Evolutionary conservation across 1,140 invertebrate species (phyloP), one percentile per base, ranked within the genome.

Genomic region (Hyles vespertilio): DNA sequence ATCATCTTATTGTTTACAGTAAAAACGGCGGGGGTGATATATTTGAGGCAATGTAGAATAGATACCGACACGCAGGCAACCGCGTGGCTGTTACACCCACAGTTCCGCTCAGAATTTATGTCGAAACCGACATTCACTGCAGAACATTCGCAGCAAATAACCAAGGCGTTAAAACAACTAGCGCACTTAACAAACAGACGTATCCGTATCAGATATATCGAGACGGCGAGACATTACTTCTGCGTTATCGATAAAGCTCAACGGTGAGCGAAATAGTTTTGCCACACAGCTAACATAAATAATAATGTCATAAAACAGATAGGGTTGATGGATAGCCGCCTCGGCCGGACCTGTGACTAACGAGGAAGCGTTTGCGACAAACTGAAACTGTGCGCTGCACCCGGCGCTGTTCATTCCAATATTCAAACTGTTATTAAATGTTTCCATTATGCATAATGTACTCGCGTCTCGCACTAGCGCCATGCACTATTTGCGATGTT

Each of bases 161-260:
- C 73, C 78, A 72, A 80, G 82, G 83, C 79, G 83, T 88, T 88
- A 86, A 84, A 84, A 84, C 81, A 82, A 80, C 82, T 77, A 78
- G 85, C 76, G 77, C 81, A 88, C 83, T 88, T 85, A 84, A 85
- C 84, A 85, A 87, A 85, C 85, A 84, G 81, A 88, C 82, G 73
- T 88, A 86, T 84, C 81, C 76, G 77, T 85, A 85, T 86, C 83
- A 83, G 85, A 85, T 85, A 83, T 84, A 86, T 86, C 85, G 76
- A 74, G 74, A 79, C 77, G 74, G 68, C 75, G 73, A 40, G 82
- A 83, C 85, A 88, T 87, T 85, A 87, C 77, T 87, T 84, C 69
- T 79, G 75, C 78, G 67, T 74, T 85, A 88, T 88, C 85, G 82
- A 87, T 88, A 86, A 88, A 84, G 83, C 85, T 84, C 81, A 88